Evolutionary conservation across 2,888 invertebrate genomes (phyloP).

Genomic region (Mesorhabditis spiculigera): DNA sequence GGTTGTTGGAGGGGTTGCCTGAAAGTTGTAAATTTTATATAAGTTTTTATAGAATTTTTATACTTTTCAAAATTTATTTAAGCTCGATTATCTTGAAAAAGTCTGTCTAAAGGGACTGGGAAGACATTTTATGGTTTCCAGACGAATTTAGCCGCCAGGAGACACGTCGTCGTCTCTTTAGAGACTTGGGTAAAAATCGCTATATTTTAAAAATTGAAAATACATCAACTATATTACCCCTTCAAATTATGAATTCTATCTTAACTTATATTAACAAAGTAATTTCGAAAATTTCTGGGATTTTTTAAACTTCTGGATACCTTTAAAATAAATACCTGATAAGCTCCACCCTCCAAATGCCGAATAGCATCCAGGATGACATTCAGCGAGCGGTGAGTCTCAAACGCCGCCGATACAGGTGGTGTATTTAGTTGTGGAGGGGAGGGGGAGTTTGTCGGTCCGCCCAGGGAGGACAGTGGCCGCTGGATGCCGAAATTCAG

Average conservation of each 20-base stretch:
- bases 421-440: constrained; percentile 14
- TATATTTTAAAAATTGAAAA: no score
- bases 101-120: not conserved
- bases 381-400: constrained; percentile 69
- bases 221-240: no score
- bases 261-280: no score
- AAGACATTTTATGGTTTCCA: not conserved
- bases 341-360: constrained; percentile 74
- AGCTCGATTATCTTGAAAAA: not conserved
- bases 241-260: no score
- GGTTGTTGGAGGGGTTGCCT: not conserved
- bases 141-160: not conserved
- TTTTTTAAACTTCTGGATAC: no score
- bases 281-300: no score
- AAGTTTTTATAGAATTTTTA: not conserved
- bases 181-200: no score
- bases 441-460: constrained; percentile 8
- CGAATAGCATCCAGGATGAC: constrained; percentile 97
- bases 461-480: not conserved
- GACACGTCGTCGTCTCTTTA: no score
- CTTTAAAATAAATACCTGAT: constrained; percentile 3
- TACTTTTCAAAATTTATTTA: not conserved
- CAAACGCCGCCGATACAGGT: constrained; percentile 17
- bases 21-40: not conserved
- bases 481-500: no score